phyloP scores from a whole-genome alignment of 2,113 vertebrate genomes.

The Albula glossodonta region DNA sequence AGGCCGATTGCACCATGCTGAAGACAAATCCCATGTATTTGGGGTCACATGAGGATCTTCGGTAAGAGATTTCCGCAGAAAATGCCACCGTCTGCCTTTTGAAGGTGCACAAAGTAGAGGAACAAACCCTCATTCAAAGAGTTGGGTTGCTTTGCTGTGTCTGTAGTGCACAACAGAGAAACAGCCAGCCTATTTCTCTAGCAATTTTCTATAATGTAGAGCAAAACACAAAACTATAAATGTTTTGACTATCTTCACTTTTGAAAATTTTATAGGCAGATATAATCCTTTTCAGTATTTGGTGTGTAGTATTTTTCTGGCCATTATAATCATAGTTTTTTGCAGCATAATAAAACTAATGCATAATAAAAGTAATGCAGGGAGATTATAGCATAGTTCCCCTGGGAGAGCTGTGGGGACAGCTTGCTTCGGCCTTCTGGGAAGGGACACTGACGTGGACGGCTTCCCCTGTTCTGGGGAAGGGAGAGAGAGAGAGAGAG shows the following conservation, averaged over 20 bases:
- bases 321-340: too few species aligned
- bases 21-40: neutral
- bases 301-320: neutral
- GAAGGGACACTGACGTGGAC: neutral
- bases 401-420: neutral
- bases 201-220: neutral
- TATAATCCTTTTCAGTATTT: neutral
- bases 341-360: too few species aligned
- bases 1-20: neutral
- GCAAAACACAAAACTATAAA: neutral
- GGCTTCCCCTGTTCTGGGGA: neutral
- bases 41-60: neutral
- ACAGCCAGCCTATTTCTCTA: neutral
- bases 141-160: neutral
- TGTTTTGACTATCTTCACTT: neutral
- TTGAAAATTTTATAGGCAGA: neutral
- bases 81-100: neutral
- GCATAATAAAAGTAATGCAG: too few species aligned
- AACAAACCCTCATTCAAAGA: neutral
- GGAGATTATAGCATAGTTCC: neutral
- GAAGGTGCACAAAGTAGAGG: neutral
- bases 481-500: neutral
- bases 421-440: neutral
- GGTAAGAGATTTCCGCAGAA: neutral
- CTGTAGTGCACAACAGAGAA: neutral